These are phyloP conservation scores for Rotaria macrura DNA, from an alignment of 2,888 invertebrate genomes.

Conservation along the genomic window DNA sequence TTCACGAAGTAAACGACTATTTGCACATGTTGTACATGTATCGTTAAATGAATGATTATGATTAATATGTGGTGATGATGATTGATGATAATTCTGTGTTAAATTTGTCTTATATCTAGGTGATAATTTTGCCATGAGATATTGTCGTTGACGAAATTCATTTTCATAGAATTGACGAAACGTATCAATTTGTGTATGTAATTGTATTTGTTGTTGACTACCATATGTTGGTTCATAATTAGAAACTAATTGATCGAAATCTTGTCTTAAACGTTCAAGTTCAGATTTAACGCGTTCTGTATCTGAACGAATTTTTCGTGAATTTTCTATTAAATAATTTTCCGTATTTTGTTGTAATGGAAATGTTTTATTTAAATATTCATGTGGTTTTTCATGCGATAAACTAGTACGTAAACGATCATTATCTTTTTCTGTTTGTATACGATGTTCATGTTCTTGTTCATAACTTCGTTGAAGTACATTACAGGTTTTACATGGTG, in stretches of 20 bases:
- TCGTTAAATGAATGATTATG: background rate
- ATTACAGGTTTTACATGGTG: background rate
- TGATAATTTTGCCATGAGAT: background rate
- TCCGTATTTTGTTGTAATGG: background rate
- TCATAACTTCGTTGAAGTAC: background rate
- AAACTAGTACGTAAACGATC: background rate
- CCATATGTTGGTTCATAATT: background rate
- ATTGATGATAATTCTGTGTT: background rate
- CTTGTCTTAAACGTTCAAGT: background rate
- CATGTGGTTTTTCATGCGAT: background rate
- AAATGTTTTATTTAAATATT: background rate
- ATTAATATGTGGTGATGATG: background rate
- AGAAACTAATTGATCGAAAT: background rate
- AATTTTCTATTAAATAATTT: background rate
- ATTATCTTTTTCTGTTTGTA: background rate
- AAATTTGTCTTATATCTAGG: no score
- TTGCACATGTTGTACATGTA: background rate
- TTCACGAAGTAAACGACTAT: background rate
- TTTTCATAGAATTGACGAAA: background rate
- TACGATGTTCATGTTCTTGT: background rate
- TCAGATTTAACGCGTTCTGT: background rate
- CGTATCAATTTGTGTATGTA: background rate
- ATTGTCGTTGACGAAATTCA: background rate
- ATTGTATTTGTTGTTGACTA: background rate
- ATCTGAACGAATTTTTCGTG: background rate